Conservation (phyloP, 2,888 invertebrate species). For the Leptarthrus brevirostris region DNA sequence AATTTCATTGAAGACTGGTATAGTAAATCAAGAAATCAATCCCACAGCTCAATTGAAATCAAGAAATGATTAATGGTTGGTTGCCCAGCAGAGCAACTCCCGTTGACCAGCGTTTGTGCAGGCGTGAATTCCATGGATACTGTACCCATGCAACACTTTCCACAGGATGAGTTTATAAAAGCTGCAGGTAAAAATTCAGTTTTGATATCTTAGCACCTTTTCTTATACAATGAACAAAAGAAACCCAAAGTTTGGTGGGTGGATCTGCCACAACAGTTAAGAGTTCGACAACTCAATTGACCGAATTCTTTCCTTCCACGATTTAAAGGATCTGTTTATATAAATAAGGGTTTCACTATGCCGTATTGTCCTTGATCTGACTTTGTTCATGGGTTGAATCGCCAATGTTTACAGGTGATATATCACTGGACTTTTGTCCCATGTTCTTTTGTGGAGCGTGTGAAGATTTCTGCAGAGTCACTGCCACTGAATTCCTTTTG, state of each 20-base stretch:
- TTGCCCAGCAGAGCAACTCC: slow-evolving; percentile 1
- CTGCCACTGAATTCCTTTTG: background rate
- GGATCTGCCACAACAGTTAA: slow-evolving; percentile 23
- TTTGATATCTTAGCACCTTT: slow-evolving; percentile 27
- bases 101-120: slow-evolving; percentile 11
- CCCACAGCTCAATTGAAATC: background rate
- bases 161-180: too few relatives aligned
- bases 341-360: slow-evolving; percentile 43
- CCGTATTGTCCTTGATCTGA: slow-evolving; percentile 20
- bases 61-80: background rate
- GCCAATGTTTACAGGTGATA: slow-evolving; percentile 37
- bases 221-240: background rate
- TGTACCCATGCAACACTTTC: background rate
- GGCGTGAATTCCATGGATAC: slow-evolving; percentile 9
- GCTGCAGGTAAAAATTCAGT: background rate
- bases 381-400: slow-evolving; percentile 14
- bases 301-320: slow-evolving; percentile 2
- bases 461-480: slow-evolving; percentile 1
- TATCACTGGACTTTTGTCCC: slow-evolving; percentile 1
- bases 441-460: background rate
- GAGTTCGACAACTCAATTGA: slow-evolving; percentile 22
- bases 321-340: slow-evolving; percentile 36
- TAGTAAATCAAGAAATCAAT: background rate
- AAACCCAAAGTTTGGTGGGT: slow-evolving; percentile 29
- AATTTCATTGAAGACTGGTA: background rate